Evolutionary conservation across 2,888 invertebrate species (phyloP).

Genomic region (Enchytraeus crypticus): DNA sequence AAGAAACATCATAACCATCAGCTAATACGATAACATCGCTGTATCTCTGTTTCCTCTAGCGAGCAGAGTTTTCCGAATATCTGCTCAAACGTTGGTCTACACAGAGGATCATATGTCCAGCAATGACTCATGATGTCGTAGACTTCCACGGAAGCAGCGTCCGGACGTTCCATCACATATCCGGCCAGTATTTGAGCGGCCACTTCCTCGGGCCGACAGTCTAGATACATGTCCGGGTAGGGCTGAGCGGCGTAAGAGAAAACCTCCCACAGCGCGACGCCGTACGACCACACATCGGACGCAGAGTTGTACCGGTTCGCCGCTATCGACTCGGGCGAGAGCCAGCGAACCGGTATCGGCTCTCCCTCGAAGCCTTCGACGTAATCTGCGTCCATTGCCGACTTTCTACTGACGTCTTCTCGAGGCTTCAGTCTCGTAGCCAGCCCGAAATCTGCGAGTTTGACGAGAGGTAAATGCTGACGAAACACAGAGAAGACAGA

Average conservation of each 20-base stretch:
- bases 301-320: slow-evolving; percentile 92
- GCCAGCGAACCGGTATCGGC: slow-evolving; percentile 94
- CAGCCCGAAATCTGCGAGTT: slow-evolving; percentile 92
- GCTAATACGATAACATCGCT: no score
- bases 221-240: slow-evolving; percentile 88
- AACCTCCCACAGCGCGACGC: slow-evolving; percentile 91
- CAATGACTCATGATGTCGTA: slow-evolving; percentile 88
- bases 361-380: slow-evolving; percentile 68
- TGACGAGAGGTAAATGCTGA: no score
- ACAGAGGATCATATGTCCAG: slow-evolving; percentile 77
- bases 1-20: no score
- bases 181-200: slow-evolving; percentile 88
- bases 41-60: neutral
- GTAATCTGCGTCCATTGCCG: slow-evolving; percentile 61
- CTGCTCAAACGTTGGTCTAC: slow-evolving; percentile 68
- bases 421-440: slow-evolving; percentile 78
- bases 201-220: slow-evolving; percentile 94
- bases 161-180: slow-evolving; percentile 78
- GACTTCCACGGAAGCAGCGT: slow-evolving; percentile 67
- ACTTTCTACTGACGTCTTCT: no score
- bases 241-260: slow-evolving; percentile 92
- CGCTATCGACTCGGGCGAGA: slow-evolving; percentile 90
- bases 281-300: slow-evolving; percentile 95
- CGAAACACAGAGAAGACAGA: no score
- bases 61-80: neutral